Evolutionary conservation across 2,888 invertebrate species (phyloP), one percentile per base, ranked within the genome.

Genomic region (Drosophila ezoana): DNA sequence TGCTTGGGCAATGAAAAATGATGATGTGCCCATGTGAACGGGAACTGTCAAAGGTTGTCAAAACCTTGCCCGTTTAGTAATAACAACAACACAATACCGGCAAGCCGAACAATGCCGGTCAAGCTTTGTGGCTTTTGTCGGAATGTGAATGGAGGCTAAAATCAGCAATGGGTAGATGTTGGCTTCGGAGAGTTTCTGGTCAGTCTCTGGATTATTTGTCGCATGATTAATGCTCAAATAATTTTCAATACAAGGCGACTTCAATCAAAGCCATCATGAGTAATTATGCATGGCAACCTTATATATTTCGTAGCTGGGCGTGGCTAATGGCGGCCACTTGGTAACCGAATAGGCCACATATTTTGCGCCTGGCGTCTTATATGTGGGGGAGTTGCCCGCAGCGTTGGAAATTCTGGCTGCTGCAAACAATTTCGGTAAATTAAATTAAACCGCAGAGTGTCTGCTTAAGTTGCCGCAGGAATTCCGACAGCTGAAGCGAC

Each of bases 371-470:
- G 52, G 20, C 40, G 18, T 43, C 33, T 37, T 33, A n/a, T 5
- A 32, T 52, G 66, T 28, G 58, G 5, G 23, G 23, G 23, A 20
- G 51, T 38, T 44, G 57, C 33, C 52, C 58, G 45, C 51, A 60
- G 60, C 47, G 20, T 47, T 56, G n/a, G 32, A 61, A 74, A 62
- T 64, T 66, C 53, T 28, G 43, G 48, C n/a, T 60, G 58, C 37
- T 60, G 59, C 71, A 47, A 69, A 53, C 72, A 78, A 72, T 86
- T 67, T 76, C 66, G 75, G 65, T 61, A 83, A 87, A 87, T 81
- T 79, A 86, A 89, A 87, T 89, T 81, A 83, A 81, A 85, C 89
- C 89, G 63, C 87, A 87, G 84, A 89, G 76, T 87, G 81, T 79
- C 76, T 79, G 82, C 84, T 77, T 79, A 78, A 76, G 78, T 74